Evolutionary conservation across 2,797 vertebrate species (phyloP), one percentile per base, ranked within the genome.

Genomic region (Ibycter americanus): DNA sequence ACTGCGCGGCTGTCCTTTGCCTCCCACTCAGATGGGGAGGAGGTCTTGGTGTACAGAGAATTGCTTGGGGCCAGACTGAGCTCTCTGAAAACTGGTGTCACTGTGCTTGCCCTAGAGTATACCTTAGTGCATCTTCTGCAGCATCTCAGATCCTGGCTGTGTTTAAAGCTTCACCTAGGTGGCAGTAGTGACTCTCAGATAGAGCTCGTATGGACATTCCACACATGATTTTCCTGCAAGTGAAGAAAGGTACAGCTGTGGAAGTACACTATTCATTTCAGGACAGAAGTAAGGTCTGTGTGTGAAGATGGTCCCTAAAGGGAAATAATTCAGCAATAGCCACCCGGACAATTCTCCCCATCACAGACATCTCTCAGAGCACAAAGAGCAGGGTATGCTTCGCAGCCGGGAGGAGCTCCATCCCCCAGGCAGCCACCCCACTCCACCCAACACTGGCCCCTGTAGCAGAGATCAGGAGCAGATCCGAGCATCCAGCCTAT

Each of bases 111-210:
- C 6, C 0, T 36, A 72, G 76, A 36, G 42, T 12, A 5, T 51
- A 90, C 6, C 40, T 68, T 90, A 86, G 49, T 9, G 65, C 11
- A 0, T 77, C 63, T 77, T 70, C 61, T 83, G 74, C 67, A 86
- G 52, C 56, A 71, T 83, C 54, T 62, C 51, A 55, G 13, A 46
- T 82, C 63, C 67, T 85, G 44, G 4, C 59, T 89, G 71, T 71
- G 79, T 87, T 66, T 72, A 78, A 81, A 91, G 65, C 68, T 55
- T 93, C 77, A 0, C 62, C 94, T 97, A 96, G 92, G 73, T 92
- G 83, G 92, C 95, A 96, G 90, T 42, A 92, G 51, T 73, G 95
- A 56, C 91, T 89, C 70, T 80, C 47, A 22, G 62, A 87, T n/a
- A 63, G 59, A 92, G 82, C 58, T 85, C 2, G 0, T 47, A 12